Evolutionary conservation across 2,888 invertebrate genomes (phyloP), one percentile per base, ranked within the genome.

Genomic region (Eupithecia centaureata): DNA sequence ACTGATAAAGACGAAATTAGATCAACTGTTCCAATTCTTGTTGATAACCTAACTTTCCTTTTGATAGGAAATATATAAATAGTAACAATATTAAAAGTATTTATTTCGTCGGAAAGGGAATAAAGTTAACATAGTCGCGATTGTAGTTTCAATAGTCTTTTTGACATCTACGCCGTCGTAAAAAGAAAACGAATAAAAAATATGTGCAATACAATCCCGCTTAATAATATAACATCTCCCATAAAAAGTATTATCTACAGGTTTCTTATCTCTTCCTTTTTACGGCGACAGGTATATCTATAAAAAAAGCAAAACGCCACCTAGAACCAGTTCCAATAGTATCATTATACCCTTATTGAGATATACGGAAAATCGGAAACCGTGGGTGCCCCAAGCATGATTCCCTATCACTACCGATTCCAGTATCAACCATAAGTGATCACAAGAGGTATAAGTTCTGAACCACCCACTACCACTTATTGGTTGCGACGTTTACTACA

Each of bases 311-410:
- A 22, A 47, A 22, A 47, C 8, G 67, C 68, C 52, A 25, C 56
- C 54, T 12, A 67, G 63, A 67, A 68, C 72, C 70, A 58, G 65
- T 72, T 69, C 35, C 74, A 73, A 71, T 76, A 76, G 82, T 82
- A 78, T 79, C 71, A 77, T 27, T 77, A 78, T 78, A 76, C 67
- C 79, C 79, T 77, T 83, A 86, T 86, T 82, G 79, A 85, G 84
- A 80, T 76, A 72, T 82, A 80, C 81, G 76, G 79, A 83, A 82
- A 84, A 82, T 79, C 78, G 77, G 78, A 77, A 77, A 78, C 65
- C 30, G 18, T 28, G 33, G 30, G 27, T 28, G 56, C 28, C 67
- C 63, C 63, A 66, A 68, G 67, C 63, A 63, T 32, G 13, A 51
- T 32, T 57, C 64, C 5, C 56, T 28, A 27, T 32, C 22, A 32